Conservation (phyloP, 2,888 invertebrate genomes). For the Volucella inflata region DNA sequence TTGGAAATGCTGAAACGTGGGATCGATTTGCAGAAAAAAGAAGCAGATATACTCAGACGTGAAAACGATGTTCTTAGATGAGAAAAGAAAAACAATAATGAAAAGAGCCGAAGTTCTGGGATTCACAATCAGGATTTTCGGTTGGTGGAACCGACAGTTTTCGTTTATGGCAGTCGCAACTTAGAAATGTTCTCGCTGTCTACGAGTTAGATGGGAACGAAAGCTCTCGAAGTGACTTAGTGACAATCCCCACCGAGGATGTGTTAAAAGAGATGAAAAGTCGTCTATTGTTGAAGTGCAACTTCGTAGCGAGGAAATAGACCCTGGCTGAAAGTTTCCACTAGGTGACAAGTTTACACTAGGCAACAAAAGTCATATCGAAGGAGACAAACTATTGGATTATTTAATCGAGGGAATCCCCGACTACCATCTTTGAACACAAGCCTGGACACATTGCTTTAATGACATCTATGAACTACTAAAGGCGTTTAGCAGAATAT, state of each 20-base stretch:
- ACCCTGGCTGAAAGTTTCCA: neutral
- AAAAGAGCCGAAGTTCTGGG: neutral
- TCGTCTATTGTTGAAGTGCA: neutral
- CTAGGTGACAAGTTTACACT: neutral
- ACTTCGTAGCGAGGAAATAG: neutral
- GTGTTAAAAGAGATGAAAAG: neutral
- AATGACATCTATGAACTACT: too few species aligned
- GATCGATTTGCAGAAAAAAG: neutral
- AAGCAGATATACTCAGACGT: too few species aligned
- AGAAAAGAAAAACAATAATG: neutral
- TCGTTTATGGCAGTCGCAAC: too few species aligned
- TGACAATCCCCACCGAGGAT: neutral
- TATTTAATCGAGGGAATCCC: neutral
- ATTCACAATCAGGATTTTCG: too few species aligned
- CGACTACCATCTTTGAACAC: too few species aligned
- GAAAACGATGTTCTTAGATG: too few species aligned
- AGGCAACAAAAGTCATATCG: neutral
- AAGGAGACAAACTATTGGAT: neutral
- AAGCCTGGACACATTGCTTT: too few species aligned
- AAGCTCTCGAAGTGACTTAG: neutral
- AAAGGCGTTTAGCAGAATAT: too few species aligned
- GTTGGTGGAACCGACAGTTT: too few species aligned
- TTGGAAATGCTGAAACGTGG: neutral
- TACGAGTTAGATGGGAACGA: constrained; percentile 7
- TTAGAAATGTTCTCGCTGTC: too few species aligned